phyloP scores from a whole-genome alignment of 2,888 invertebrate species.

The Melieria picta region DNA sequence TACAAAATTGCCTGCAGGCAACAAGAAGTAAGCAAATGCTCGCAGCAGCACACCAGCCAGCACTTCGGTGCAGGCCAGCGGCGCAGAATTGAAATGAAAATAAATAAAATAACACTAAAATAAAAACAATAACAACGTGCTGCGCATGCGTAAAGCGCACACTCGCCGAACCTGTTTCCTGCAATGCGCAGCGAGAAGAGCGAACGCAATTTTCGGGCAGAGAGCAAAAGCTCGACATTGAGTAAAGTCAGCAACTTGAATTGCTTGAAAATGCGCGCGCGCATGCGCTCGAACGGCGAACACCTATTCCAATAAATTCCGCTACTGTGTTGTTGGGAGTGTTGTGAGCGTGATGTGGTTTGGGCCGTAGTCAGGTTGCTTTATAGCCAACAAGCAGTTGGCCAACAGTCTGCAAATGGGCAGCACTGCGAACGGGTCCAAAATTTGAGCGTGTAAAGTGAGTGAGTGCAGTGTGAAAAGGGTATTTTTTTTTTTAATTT shows the following conservation, averaged over 20 bases:
- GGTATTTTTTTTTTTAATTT: too few relatives aligned
- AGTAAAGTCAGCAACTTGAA: background rate
- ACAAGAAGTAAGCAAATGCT: too few relatives aligned
- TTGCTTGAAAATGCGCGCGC: background rate
- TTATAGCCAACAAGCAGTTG: conserved; percentile 55
- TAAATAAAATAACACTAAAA: background rate
- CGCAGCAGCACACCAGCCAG: too few relatives aligned
- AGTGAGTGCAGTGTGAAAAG: too few relatives aligned
- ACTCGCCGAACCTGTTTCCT: conserved; percentile 12
- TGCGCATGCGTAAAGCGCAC: conserved; percentile 49
- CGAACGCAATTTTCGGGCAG: background rate
- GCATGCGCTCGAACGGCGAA: background rate
- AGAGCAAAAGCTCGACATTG: conserved; percentile 13
- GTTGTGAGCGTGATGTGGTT: background rate
- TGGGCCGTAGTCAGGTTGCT: background rate
- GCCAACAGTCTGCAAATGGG: conserved; percentile 63
- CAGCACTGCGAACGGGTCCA: conserved; percentile 61
- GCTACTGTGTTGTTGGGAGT: background rate
- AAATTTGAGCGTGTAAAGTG: too few relatives aligned
- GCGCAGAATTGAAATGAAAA: background rate
- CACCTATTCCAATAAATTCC: conserved; percentile 10
- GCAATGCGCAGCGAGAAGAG: background rate
- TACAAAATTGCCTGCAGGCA: too few relatives aligned
- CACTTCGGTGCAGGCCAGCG: too few relatives aligned
- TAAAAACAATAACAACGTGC: conserved; percentile 24